Base-by-base conservation (phyloP, 1,140 invertebrate species). In the Drosophila serrata region DNA sequence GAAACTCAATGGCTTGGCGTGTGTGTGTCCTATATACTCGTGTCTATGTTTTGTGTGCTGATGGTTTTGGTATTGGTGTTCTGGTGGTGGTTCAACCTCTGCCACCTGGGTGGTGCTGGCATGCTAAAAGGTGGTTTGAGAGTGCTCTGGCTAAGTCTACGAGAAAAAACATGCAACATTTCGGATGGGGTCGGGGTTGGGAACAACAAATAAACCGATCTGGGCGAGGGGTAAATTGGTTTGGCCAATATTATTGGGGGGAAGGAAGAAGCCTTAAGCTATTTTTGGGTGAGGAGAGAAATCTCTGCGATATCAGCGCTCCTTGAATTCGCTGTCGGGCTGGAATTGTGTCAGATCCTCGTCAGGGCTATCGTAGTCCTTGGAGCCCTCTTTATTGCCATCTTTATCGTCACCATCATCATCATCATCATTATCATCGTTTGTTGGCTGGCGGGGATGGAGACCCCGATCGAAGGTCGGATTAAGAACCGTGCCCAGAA, bases 401-500 rank as follows among this genome's bases (percentile, higher is more conserved):
- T 46, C 48, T 35, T 68, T 68, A 31, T 60, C 27, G 12, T 48
- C 27, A 33, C 57, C 51, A 45, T 68, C 70, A 31, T 60, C 31
- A 33, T 46, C 35, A 42, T 63, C 35, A 40, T 43, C 37, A 35
- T 49, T 40, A 40, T 35, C 27, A 4, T 12, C 43, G n/a, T 8
- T 29, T 22, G 43, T 19, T 60, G 64, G 42, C 27, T 22, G 56
- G 13, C 37, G 64, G 31, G 40, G 49, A 22, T 33, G 49, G 12
- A 48, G 49, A 15, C 61, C 49, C 45, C 53, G 60, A 22, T 80
- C 75, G n/a, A 79, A 67, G 22, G 35, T 56, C 57, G 91, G 91
- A 76, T 92, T 92, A 0, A 92, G 76, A 15, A 80, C 61, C 6
- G 91, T 92, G 37, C 91, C 91, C 73, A 92, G 58, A 27, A 92